These are phyloP conservation scores for Sanderia malayensis DNA, from an alignment of 30 jellyfish, hydroid and myxozoan genomes.

Conservation along the genomic window DNA sequence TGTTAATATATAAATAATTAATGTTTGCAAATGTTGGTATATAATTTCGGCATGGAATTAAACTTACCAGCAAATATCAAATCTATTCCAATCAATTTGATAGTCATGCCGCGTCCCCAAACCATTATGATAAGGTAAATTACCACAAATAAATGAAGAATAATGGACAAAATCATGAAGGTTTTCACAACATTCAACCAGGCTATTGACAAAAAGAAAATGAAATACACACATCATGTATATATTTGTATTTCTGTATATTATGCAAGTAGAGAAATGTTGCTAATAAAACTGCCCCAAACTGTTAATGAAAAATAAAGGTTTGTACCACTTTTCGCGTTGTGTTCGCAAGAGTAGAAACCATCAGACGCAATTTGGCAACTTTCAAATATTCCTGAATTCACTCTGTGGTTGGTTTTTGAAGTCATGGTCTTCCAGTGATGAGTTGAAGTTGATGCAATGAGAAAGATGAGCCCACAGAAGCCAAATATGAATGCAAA, in stretches of 20 bases:
- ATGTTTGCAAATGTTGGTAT: background rate
- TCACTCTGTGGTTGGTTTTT: constrained; percentile 27
- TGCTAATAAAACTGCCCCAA: no score
- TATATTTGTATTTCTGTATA: no score
- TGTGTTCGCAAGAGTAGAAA: constrained; percentile 39
- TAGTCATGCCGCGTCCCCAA: constrained; percentile 71
- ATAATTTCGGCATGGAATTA: background rate
- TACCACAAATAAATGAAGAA: constrained; percentile 37
- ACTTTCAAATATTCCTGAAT: constrained; percentile 83
- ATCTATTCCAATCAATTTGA: constrained; percentile 51
- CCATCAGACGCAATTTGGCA: constrained; percentile 69
- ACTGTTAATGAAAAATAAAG: no score
- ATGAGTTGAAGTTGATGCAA: constrained; percentile 83
- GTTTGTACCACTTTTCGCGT: constrained; percentile 47
- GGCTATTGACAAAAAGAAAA: constrained; percentile 17
- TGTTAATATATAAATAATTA: background rate
- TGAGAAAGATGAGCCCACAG: constrained; percentile 50
- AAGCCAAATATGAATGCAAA: constrained; percentile 72
- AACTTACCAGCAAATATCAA: constrained; percentile 72
- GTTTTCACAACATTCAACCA: constrained; percentile 75
- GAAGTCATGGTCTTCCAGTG: constrained; percentile 52
- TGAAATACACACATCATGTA: no score
- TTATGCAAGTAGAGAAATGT: no score
- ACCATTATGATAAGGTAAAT: constrained; percentile 61
- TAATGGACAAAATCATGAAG: constrained; percentile 57